These are phyloP conservation scores for Urechis unicinctus DNA, from an alignment of 2,888 invertebrate genomes.

Conservation along the genomic window DNA sequence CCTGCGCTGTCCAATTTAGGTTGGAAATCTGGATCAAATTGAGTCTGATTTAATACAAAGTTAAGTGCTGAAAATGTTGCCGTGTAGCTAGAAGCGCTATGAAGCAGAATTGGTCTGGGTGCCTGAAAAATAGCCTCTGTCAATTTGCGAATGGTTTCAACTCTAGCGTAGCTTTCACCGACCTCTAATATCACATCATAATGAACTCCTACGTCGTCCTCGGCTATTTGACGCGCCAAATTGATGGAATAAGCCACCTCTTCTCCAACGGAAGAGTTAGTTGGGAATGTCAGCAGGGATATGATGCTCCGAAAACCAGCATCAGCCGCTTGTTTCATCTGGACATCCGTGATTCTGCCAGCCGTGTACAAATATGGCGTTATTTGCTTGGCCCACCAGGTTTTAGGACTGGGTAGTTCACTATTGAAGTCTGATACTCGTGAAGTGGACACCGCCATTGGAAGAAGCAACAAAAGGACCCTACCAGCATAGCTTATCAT, in stretches of 20 bases:
- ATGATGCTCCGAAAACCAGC: not conserved
- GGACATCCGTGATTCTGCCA: not conserved
- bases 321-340: conserved; percentile 2
- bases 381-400: conserved; percentile 1
- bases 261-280: not conserved
- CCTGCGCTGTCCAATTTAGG: too few species aligned
- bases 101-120: not conserved
- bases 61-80: not conserved
- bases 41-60: not conserved
- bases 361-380: not conserved
- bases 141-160: too few species aligned
- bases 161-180: too few species aligned
- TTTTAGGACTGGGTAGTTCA: not conserved
- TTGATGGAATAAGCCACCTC: not conserved
- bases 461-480: too few species aligned
- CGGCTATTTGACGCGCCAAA: not conserved
- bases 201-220: not conserved
- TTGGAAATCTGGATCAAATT: too few species aligned
- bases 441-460: too few species aligned
- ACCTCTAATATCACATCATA: not conserved
- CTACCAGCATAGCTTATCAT: too few species aligned
- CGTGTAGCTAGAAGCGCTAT: not conserved
- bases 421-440: not conserved
- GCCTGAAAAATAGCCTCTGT: not conserved
- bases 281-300: not conserved